phyloP scores from a whole-genome alignment of 2,888 invertebrate genomes.

The Liposcelis brunnea region DNA sequence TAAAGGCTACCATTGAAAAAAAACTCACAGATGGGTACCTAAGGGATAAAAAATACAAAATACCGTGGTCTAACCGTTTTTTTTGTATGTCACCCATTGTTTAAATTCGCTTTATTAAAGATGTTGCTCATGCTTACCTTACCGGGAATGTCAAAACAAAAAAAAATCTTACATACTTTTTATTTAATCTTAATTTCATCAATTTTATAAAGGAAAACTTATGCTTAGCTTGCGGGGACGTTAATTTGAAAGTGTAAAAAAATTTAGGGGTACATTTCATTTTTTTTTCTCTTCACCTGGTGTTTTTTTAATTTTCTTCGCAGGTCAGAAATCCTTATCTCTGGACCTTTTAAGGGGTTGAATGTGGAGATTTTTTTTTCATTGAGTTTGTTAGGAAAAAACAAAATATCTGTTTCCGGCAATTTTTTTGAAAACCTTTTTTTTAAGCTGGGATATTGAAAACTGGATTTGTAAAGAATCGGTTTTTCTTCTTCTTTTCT shows the following conservation, averaged over 20 bases:
- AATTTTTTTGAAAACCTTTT: too few species aligned
- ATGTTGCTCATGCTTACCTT: not conserved
- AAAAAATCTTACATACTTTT: not conserved
- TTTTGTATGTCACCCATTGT: constrained; percentile 8
- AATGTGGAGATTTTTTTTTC: constrained; percentile 5
- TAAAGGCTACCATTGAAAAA: too few species aligned
- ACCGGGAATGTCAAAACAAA: not conserved
- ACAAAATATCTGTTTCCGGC: too few species aligned
- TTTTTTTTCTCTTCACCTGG: constrained; percentile 7
- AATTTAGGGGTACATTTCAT: too few species aligned
- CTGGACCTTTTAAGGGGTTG: constrained; percentile 9
- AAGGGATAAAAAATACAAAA: not conserved
- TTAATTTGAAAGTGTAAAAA: too few species aligned
- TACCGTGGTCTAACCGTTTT: constrained; percentile 7
- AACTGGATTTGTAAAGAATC: too few species aligned
- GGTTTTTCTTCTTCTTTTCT: too few species aligned
- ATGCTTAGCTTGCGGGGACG: too few species aligned
- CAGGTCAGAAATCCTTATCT: constrained; percentile 9
- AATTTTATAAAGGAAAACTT: too few species aligned
- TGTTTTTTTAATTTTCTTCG: constrained; percentile 7
- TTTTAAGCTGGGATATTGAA: too few species aligned
- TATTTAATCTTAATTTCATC: too few species aligned
- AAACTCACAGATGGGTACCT: constrained; percentile 7
- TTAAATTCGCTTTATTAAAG: constrained; percentile 7
- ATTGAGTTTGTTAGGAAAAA: too few species aligned